phyloP scores from a whole-genome alignment of 2,888 invertebrate genomes.

The Agonopterix subpropinquella region DNA sequence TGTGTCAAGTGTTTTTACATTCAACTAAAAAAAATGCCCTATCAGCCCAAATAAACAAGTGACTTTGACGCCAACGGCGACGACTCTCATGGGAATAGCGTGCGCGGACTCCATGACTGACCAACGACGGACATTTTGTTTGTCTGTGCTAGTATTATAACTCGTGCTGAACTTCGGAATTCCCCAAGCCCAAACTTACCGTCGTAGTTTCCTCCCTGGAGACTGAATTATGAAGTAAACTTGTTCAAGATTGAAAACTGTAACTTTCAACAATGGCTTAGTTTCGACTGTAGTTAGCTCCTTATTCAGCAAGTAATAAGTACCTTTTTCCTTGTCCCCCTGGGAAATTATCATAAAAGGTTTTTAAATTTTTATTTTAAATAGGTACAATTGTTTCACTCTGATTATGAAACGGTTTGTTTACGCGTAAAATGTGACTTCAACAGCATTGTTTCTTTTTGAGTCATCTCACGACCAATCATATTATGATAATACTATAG shows the following conservation, averaged over 20 bases:
- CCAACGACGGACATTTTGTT: constrained; percentile 16
- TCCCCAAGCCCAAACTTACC: constrained; percentile 33
- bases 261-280: constrained; percentile 30
- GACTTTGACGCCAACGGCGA: constrained; percentile 8
- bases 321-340: constrained; percentile 37
- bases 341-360: constrained; percentile 41
- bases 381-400: too few relatives aligned
- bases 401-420: too few relatives aligned
- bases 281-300: constrained; percentile 29
- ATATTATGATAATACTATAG: too few relatives aligned
- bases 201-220: constrained; percentile 34
- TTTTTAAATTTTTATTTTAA: not conserved
- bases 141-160: constrained; percentile 17
- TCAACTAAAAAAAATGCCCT: constrained; percentile 3
- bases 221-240: constrained; percentile 54
- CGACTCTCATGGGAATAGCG: constrained; percentile 30
- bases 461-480: too few relatives aligned
- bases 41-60: constrained; percentile 9
- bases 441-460: too few relatives aligned
- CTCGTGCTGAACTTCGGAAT: constrained; percentile 29
- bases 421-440: too few relatives aligned
- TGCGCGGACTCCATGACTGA: constrained; percentile 22
- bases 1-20: not conserved
- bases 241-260: constrained; percentile 58
- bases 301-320: constrained; percentile 36